Evolutionary conservation across 2,113 vertebrate species (phyloP).

Genomic region (Sphaerodactylus townsendi): DNA sequence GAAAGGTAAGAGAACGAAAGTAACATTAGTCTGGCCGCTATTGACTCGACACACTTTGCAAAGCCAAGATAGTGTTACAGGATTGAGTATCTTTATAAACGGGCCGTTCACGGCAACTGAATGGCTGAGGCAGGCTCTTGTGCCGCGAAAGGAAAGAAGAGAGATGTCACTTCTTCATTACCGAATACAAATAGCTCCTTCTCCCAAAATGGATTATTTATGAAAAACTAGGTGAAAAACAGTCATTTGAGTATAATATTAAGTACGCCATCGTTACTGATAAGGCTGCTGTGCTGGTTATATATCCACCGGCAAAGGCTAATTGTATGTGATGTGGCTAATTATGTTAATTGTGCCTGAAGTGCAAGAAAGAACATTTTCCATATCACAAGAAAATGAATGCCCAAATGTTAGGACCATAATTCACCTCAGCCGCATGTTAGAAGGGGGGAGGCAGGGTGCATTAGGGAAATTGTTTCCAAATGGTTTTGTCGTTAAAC

Average conservation of each 20-base stretch:
- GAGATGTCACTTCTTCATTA: not conserved
- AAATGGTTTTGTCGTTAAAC: not conserved
- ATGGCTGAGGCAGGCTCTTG: not conserved
- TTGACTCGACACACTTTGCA: slow-evolving; percentile 60
- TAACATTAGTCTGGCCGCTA: slow-evolving; percentile 43
- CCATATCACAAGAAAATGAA: slow-evolving; percentile 54
- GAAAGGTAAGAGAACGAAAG: slow-evolving; percentile 83
- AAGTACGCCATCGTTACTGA: not conserved
- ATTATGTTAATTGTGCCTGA: slow-evolving; percentile 54
- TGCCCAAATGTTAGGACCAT: slow-evolving; percentile 30
- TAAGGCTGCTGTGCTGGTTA: slow-evolving; percentile 8
- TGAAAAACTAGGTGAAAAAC: not conserved
- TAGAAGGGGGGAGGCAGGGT: not conserved
- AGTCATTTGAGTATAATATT: not conserved
- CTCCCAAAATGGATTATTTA: not conserved
- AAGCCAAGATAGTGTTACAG: slow-evolving; percentile 67
- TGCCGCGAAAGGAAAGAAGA: slow-evolving; percentile 15
- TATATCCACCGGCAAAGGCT: slow-evolving; percentile 17
- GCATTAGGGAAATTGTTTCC: slow-evolving; percentile 1
- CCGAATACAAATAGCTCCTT: not conserved
- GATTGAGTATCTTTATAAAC: slow-evolving; percentile 62
- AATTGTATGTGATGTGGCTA: slow-evolving; percentile 39
- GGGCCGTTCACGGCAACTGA: slow-evolving; percentile 5
- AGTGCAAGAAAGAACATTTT: slow-evolving; percentile 35
- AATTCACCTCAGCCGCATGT: slow-evolving; percentile 6